phyloP scores from a whole-genome alignment of 2,888 invertebrate genomes.

The Arrhopalites spinosus region DNA sequence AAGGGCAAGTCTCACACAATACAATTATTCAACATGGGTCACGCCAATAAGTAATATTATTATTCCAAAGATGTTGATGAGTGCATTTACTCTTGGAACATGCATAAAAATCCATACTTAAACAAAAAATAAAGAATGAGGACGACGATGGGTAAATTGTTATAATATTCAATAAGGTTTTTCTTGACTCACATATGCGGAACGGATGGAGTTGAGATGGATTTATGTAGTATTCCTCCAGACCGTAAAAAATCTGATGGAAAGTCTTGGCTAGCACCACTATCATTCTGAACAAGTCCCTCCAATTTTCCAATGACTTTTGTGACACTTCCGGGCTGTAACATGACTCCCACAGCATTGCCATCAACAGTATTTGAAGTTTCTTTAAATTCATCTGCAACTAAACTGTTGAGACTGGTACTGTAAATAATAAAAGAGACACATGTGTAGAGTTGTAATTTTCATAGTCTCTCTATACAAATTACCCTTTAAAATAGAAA shows the following conservation, averaged over 20 bases:
- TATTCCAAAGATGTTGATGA: too few species aligned
- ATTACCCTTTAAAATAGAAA: neutral
- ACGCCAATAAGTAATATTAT: too few species aligned
- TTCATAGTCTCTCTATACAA: too few species aligned
- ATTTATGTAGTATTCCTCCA: conserved; percentile 54
- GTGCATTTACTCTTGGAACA: too few species aligned
- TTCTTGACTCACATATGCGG: conserved; percentile 20
- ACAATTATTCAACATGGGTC: too few species aligned
- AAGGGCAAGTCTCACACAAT: too few species aligned
- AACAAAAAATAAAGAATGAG: too few species aligned
- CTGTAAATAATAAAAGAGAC: conserved; percentile 33
- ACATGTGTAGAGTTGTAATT: neutral
- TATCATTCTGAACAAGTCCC: conserved; percentile 36
- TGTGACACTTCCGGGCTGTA: conserved; percentile 41
- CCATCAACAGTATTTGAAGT: conserved; percentile 43
- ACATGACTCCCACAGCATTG: conserved; percentile 36
- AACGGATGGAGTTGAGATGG: conserved; percentile 55
- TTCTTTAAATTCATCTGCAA: conserved; percentile 48
- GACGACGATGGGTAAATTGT: too few species aligned
- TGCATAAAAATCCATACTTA: too few species aligned
- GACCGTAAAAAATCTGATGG: conserved; percentile 39
- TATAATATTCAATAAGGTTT: neutral
- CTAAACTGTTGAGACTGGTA: conserved; percentile 55
- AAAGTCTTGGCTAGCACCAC: neutral
- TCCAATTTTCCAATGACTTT: conserved; percentile 49